phyloP scores from a whole-genome alignment of 2,888 invertebrate species.

The Norana najaformis region DNA sequence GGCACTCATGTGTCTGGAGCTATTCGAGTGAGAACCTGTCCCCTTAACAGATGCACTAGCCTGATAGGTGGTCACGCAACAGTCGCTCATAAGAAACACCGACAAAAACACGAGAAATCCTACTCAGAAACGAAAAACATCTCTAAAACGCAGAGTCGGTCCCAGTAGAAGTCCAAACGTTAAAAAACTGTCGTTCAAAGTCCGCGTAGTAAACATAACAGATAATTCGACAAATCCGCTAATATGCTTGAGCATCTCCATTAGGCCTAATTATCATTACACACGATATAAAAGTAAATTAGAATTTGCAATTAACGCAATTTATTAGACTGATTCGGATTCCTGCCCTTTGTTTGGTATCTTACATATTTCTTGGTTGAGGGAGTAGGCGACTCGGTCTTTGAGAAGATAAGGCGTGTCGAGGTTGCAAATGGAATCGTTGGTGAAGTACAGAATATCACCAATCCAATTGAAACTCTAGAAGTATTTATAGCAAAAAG shows the following conservation, averaged over 20 bases:
- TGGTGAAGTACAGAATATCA: constrained; percentile 29
- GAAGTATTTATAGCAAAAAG: neutral
- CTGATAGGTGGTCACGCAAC: too few relatives aligned
- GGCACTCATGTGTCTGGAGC: too few relatives aligned
- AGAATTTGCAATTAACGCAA: neutral
- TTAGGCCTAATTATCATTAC: neutral
- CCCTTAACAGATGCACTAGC: too few relatives aligned
- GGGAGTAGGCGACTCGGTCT: constrained; percentile 26
- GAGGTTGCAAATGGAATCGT: constrained; percentile 26
- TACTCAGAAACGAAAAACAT: too few relatives aligned
- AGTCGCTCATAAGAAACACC: too few relatives aligned
- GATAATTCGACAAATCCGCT: too few relatives aligned
- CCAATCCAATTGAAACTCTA: constrained; percentile 26
- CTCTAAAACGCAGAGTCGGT: too few relatives aligned
- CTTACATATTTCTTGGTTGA: constrained; percentile 17
- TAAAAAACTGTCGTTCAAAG: too few relatives aligned
- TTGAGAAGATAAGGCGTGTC: constrained; percentile 28
- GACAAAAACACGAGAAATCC: too few relatives aligned
- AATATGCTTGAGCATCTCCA: neutral
- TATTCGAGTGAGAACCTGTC: too few relatives aligned
- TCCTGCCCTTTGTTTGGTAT: neutral
- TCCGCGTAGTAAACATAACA: too few relatives aligned
- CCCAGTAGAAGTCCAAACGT: too few relatives aligned
- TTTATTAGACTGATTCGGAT: neutral
- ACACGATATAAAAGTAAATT: neutral